phyloP scores from a whole-genome alignment of 2,113 vertebrate species.

The Mobula hypostoma region DNA sequence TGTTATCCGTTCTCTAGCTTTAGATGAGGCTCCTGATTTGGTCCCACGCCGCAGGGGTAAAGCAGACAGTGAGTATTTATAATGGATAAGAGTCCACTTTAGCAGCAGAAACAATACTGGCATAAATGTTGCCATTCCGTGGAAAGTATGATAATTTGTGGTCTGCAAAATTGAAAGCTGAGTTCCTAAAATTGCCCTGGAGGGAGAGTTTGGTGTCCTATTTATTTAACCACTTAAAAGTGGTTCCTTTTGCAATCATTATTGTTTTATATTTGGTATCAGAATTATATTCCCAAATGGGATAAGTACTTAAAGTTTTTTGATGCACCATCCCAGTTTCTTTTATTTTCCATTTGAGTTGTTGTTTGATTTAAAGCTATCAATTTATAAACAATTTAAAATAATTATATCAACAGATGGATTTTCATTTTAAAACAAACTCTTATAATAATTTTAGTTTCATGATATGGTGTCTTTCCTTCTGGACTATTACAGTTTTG shows the following conservation, averaged over 20 bases:
- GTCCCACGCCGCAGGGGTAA: conserved; percentile 62
- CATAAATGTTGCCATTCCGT: too few species aligned
- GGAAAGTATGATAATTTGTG: neutral
- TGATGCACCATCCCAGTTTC: neutral
- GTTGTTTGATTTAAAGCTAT: neutral
- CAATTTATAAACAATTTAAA: neutral
- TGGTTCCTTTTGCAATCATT: neutral
- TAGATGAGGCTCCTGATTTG: conserved; percentile 91
- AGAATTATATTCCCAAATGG: neutral
- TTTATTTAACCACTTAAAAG: neutral
- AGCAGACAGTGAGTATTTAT: conserved; percentile 38
- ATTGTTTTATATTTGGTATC: neutral
- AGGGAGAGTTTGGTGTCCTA: neutral
- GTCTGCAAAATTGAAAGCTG: neutral
- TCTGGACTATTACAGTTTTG: neutral
- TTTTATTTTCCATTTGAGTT: neutral
- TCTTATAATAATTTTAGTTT: neutral
- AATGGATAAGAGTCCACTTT: neutral
- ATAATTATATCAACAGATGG: neutral
- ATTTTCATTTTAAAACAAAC: neutral
- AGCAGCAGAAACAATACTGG: neutral
- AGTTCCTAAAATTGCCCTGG: neutral
- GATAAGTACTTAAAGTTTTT: neutral
- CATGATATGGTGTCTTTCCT: neutral
- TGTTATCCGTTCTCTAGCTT: conserved; percentile 85